Base-by-base conservation (phyloP, 2,113 vertebrate genomes). In the Sciurus niger region DNA sequence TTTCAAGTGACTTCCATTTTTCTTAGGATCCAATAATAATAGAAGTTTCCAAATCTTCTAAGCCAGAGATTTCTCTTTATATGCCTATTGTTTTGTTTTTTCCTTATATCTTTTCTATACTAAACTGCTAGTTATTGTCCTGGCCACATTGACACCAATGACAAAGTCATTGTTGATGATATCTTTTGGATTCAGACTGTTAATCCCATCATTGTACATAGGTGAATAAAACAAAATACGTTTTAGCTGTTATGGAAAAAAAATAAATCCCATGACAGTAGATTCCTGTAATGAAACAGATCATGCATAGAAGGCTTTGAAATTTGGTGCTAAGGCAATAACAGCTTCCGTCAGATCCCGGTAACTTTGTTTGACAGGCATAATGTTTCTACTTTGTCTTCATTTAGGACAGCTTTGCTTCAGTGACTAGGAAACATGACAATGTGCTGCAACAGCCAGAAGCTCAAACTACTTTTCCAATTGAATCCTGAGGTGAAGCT, bases 341-440 rank as follows among this genome's bases (percentile, higher is more conserved):
- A 90, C 55, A 58, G 79, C 24, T 95, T 96, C 83, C 98, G 92
- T 96, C 96, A 97, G 84, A 65, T 88, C 40, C 14, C 0, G 18
- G 93, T 90, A 96, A 89, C 90, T 97, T 95, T 58, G 58, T 97
- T 94, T 98, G 97, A 98, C 91, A 98, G 82, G 84, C 22, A 0
- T 94, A 98, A 96, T 89, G 60, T 89, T 90, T 95, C 89, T 96
- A n/a, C 24, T 98, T 97, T 94, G 96, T 97, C 95, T 97, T 98
- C 90, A 97, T 98, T 97, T 94, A 60, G 58, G 95, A 92, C 51
- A 84, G 63, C 53, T 72, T 80, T 98, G 95, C 96, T 97, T 82
- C 95, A 34, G 95, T 76, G 92, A 70, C 74, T 86, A 48, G 60
- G 93, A 98, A 98, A 95, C 68, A 95, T 40, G 78, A 96, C 77